Conservation (phyloP, 1,140 invertebrate genomes). For the Venturia canescens region DNA sequence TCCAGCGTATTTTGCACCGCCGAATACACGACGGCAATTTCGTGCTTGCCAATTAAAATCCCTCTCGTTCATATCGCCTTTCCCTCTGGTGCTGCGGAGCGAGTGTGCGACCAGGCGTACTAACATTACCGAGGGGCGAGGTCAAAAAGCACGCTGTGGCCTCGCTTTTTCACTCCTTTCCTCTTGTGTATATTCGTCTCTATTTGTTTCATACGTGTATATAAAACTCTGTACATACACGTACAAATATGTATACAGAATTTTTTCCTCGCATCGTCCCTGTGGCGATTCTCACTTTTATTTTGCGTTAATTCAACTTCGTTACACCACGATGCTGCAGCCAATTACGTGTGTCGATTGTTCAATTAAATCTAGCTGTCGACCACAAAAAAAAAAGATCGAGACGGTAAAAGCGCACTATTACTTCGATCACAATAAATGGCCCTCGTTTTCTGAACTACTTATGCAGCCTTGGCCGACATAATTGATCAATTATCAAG, state of each 20-base stretch:
- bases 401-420: not conserved
- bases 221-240: not conserved
- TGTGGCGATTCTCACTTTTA: not conserved
- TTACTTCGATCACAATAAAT: not conserved
- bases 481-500: not conserved
- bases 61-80: constrained; percentile 10
- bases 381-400: constrained; percentile 21
- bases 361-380: constrained; percentile 43
- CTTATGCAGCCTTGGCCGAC: not conserved
- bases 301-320: constrained; percentile 46
- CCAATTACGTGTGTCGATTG: constrained; percentile 44
- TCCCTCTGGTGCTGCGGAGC: not conserved
- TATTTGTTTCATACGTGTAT: constrained; percentile 12
- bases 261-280: constrained; percentile 3
- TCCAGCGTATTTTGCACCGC: constrained; percentile 34
- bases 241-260: not conserved
- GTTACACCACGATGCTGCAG: constrained; percentile 34
- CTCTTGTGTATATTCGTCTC: not conserved
- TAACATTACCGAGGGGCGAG: constrained; percentile 31
- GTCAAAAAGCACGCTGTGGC: constrained; percentile 36
- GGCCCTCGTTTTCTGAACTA: not conserved
- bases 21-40: constrained; percentile 41
- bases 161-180: constrained; percentile 2
- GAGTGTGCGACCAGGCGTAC: constrained; percentile 4
- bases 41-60: constrained; percentile 42